Conservation (phyloP, 2,888 invertebrate species). For the Pachycephus smyrnensis region DNA sequence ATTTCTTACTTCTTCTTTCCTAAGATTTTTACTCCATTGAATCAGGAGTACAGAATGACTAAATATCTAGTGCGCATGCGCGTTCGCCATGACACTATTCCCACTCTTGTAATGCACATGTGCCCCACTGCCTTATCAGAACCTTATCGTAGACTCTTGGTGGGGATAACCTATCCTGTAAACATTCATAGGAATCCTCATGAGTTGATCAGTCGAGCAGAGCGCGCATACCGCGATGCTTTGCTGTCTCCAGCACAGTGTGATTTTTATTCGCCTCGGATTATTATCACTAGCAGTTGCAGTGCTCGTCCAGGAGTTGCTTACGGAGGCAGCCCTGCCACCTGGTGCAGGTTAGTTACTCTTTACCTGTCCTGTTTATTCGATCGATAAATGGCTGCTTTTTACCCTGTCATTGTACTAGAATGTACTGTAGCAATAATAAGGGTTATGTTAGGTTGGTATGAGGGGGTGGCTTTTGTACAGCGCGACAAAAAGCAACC, state of each 20-base stretch:
- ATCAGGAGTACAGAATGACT: not conserved
- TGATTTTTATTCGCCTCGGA: slow-evolving; percentile 45
- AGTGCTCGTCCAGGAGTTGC: slow-evolving; percentile 29
- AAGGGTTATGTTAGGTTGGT: not conserved
- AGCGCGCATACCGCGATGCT: slow-evolving; percentile 62
- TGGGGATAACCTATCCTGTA: not conserved
- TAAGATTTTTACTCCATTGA: not conserved
- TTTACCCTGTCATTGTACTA: not conserved
- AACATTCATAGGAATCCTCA: slow-evolving; percentile 11
- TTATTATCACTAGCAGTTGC: slow-evolving; percentile 28
- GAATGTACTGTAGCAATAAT: not conserved
- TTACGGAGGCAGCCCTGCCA: slow-evolving; percentile 54
- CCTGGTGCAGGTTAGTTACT: slow-evolving; percentile 59
- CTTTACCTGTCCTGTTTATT: not conserved
- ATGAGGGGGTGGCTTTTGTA: not conserved
- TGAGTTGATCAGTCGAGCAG: slow-evolving; percentile 53
- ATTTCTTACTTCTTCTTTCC: not conserved
- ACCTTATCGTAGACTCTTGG: slow-evolving; percentile 1
- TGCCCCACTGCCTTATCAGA: slow-evolving; percentile 9
- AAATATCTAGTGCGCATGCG: not conserved
- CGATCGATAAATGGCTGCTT: not conserved
- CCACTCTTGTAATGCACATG: not conserved
- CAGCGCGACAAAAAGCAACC: not conserved
- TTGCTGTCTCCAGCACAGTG: slow-evolving; percentile 52
- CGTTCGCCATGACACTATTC: not conserved